Conservation (phyloP, 2,888 invertebrate species). For the Disparrhopalites patrizii region DNA sequence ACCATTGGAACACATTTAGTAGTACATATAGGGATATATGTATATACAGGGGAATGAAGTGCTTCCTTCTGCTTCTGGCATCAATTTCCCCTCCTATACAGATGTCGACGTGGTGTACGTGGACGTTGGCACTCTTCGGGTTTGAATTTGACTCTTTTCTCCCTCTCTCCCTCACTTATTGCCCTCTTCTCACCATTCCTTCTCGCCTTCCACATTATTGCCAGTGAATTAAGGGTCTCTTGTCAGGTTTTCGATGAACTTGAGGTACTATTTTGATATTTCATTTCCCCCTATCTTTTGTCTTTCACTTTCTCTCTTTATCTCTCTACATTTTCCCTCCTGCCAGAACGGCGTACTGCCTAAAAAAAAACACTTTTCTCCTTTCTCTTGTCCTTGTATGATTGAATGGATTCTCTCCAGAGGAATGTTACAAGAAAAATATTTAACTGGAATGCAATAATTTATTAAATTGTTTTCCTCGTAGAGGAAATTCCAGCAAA, state of each 20-base stretch:
- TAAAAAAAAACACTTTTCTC: constrained; percentile 3
- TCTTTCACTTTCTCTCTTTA: background rate
- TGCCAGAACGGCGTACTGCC: background rate
- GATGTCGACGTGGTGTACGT: background rate
- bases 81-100: background rate
- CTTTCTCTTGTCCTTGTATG: background rate
- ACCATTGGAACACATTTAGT: no score
- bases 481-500: no score
- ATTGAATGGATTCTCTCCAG: background rate
- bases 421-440: background rate
- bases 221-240: no score
- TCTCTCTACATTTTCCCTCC: background rate
- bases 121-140: no score
- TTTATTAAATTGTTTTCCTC: constrained; percentile 5
- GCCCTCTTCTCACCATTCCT: no score
- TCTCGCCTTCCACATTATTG: no score
- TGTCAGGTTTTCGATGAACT: no score
- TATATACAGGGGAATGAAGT: no score
- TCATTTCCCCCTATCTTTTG: no score
- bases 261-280: no score
- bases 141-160: no score
- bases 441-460: background rate
- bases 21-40: background rate
- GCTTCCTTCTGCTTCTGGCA: background rate
- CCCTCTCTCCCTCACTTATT: no score